Base-by-base conservation (phyloP, 2,797 vertebrate species). In the Falco berigora region DNA sequence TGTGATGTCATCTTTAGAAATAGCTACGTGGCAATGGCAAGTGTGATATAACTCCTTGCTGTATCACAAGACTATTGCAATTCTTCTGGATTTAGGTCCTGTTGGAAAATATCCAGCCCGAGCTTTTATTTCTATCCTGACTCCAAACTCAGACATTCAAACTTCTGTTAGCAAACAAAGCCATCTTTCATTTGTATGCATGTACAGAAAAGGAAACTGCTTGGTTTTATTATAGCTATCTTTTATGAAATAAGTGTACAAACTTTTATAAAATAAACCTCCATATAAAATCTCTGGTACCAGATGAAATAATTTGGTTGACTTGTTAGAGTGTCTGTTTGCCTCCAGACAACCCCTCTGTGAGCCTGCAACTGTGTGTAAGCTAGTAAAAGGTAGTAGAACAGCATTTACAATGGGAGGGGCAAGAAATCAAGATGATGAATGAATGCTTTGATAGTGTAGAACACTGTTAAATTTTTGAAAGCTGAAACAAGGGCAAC, bases 11-110 rank as follows among this genome's bases (percentile, higher is more conserved):
- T n/a, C 83, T 50, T 79, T 82, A 64, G 91, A 49, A 95, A 86
- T 64, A 95, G 64, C 77, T 78, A 66, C 85, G 79, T 8, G 47
- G 92, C 59, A 82, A 73, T 62, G 50, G 52, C 86, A 85, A 92
- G 91, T 75, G 85, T 96, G 97, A 79, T 25, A 24, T 90, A 97
- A 97, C 82, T 78, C 84, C 76, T 93, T 10, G 32, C 90, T 91
- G 21, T 88, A 89, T 97, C 84, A 68, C n/a, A 34, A 93, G 95
- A 61, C 46, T 71, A 5, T 73, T 86, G 94, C 72, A 82, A 63
- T 67, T 94, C 85, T 97, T 97, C 96, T 27, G 64, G 95, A 86
- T 94, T 77, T 88, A 90, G 69, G 94, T 97, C 96, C 96, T 97
- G 96, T 96, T 97, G 97, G 97, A 97, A 7, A 38, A 40, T 38